Conservation (phyloP, 2,888 invertebrate genomes). For the Neria commutata region DNA sequence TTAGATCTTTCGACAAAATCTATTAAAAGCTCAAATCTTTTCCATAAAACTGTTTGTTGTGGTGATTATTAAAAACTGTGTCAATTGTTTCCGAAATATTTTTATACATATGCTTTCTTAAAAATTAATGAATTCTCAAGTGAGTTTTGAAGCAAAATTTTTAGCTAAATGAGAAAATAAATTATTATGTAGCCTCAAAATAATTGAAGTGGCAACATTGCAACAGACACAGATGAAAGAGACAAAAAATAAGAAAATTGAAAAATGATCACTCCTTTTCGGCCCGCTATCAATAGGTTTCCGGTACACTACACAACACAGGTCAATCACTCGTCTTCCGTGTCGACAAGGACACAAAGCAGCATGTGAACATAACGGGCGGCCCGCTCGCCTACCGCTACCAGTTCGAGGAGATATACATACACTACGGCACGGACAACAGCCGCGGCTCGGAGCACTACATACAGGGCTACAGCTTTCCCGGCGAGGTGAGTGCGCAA, state of each 20-base stretch:
- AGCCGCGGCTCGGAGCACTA: constrained; percentile 94
- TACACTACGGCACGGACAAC: constrained; percentile 91
- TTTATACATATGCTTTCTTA: too few relatives aligned
- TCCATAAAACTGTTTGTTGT: too few relatives aligned
- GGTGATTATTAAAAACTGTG: too few relatives aligned
- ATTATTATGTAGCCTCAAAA: too few relatives aligned
- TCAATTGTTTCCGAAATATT: too few relatives aligned
- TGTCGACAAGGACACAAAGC: constrained; percentile 87
- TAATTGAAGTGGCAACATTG: too few relatives aligned
- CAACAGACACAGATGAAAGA: not conserved
- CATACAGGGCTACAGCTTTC: constrained; percentile 93
- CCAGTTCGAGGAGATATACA: constrained; percentile 94
- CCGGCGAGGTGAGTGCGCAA: constrained; percentile 87
- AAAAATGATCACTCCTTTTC: constrained; percentile 3
- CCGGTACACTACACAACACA: constrained; percentile 88
- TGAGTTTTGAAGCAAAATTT: too few relatives aligned
- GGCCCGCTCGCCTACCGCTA: constrained; percentile 96
- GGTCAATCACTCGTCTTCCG: constrained; percentile 93
- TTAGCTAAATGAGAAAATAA: too few relatives aligned
- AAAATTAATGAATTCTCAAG: too few relatives aligned
- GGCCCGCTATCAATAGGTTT: constrained; percentile 71
- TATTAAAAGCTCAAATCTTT: too few relatives aligned
- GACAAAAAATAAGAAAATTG: constrained; percentile 7
- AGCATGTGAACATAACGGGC: constrained; percentile 93
- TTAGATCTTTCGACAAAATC: too few relatives aligned